Base-by-base conservation (phyloP, 2,888 invertebrate genomes). In the Ceriagrion tenellum region DNA sequence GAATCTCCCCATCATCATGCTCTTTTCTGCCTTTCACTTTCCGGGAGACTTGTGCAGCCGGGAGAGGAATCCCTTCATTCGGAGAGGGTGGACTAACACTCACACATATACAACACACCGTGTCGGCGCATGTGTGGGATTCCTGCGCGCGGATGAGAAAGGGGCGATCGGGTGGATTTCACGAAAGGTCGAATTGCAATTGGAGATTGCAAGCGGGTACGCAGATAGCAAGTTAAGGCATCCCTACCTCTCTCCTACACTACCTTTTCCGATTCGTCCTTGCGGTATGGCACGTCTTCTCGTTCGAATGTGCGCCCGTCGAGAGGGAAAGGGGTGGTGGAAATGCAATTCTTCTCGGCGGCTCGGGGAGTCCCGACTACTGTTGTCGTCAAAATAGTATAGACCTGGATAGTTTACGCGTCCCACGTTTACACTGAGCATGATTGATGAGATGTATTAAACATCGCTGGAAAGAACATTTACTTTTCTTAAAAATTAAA, bases 1-100 rank as follows among this genome's bases (percentile, higher is more conserved):
- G 89, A 23, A 47, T 93, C 69, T 69, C 69, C 69, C 69, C 81
- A 81, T 35, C 81, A 81, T 81, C 26, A 3, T 59, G 59, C 59
- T 59, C 59, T 59, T 35, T 35, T 35, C 81, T 35, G 63, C 93
- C 93, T 93, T 93, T 93, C 93, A 93, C 93, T 93, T 93, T 93
- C 69, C 69, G 35, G 69, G 93, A 69, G 93, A 35, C 40, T 47
- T 69, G 93, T 4, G 47, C 47, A 26, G 81, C 81, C 55, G 69
- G 35, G 26, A 18, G 59, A 63, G 69, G 69, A 47, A 91, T 59
- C 30, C 35, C 35, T 81, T 81, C 81, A 81, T 81, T 35, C 59
- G 59, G 59, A 59, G 30, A 69, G 69, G 26, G 69, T 69, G 69
- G 69, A 69, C 69, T 20, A 6, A 26, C 12, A n/a, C 59, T 26